These are phyloP conservation scores for Molothrus ater DNA, from an alignment of 2,797 vertebrate species.

Conservation along the genomic window DNA sequence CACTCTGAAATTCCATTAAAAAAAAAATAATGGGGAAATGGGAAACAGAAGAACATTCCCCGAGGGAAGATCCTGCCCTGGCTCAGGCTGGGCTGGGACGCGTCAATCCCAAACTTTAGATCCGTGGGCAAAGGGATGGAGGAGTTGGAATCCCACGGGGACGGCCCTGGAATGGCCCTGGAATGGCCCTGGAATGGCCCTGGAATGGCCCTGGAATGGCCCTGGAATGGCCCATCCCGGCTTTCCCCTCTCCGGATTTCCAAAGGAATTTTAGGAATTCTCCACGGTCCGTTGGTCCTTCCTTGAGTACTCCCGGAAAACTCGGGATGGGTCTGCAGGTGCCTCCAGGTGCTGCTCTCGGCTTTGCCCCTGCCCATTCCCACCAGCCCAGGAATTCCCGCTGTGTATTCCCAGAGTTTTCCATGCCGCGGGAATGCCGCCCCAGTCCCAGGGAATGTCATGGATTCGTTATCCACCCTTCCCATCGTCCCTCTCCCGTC, in stretches of 20 bases:
- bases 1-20: background rate
- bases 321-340: background rate
- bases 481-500: background rate
- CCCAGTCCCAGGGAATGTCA: background rate
- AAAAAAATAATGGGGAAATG: accelerated
- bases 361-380: accelerated
- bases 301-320: accelerated
- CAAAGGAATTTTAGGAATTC: background rate
- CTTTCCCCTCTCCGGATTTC: background rate
- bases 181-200: background rate
- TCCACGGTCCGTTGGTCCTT: accelerated
- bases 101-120: background rate
- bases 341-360: background rate
- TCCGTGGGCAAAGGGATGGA: accelerated
- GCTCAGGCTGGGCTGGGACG: background rate
- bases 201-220: background rate
- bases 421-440: accelerated
- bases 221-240: background rate
- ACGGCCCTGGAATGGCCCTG: background rate
- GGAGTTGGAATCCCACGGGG: background rate
- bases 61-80: background rate
- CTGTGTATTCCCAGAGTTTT: accelerated
- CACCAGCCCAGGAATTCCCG: background rate
- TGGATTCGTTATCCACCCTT: background rate
- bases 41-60: background rate